Evolutionary conservation across 2,797 vertebrate species (phyloP).

Genomic region (Sebastes vulpes): DNA sequence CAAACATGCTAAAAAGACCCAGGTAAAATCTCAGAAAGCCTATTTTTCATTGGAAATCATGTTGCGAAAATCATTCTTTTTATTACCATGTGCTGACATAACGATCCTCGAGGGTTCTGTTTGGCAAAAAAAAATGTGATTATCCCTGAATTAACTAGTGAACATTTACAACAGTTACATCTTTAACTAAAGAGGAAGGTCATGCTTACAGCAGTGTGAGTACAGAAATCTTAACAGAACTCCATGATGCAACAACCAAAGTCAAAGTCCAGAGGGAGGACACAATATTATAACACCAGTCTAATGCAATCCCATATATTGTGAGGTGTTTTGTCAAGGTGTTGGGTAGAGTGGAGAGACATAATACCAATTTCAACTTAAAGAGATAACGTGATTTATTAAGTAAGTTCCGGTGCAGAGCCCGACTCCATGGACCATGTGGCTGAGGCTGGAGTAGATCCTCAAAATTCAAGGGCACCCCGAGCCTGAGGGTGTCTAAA

Average conservation of each 20-base stretch:
- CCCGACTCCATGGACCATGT: neutral
- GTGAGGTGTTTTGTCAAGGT: neutral
- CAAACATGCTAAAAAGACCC: neutral
- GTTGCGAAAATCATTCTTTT: slow-evolving; percentile 1
- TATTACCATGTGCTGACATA: neutral
- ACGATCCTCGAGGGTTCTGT: neutral
- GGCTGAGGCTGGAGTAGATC: neutral
- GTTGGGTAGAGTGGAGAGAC: neutral
- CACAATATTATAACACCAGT: neutral
- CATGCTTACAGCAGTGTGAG: neutral
- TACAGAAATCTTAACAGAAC: neutral
- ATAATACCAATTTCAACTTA: neutral
- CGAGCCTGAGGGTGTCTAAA: too few relatives aligned
- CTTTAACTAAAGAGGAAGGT: neutral
- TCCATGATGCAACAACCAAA: neutral
- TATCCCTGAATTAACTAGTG: neutral
- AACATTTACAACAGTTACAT: neutral
- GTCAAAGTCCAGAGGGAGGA: neutral
- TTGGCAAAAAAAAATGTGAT: neutral
- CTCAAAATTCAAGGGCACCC: neutral
- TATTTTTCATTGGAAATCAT: slow-evolving; percentile 20
- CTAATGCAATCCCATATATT: neutral
- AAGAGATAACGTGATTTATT: neutral
- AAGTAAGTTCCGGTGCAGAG: neutral
- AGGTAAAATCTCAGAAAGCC: slow-evolving; percentile 18